Evolutionary conservation across 2,113 vertebrate genomes (phyloP), one percentile per base, ranked within the genome.

Genomic region (Dipodomys merriami): DNA sequence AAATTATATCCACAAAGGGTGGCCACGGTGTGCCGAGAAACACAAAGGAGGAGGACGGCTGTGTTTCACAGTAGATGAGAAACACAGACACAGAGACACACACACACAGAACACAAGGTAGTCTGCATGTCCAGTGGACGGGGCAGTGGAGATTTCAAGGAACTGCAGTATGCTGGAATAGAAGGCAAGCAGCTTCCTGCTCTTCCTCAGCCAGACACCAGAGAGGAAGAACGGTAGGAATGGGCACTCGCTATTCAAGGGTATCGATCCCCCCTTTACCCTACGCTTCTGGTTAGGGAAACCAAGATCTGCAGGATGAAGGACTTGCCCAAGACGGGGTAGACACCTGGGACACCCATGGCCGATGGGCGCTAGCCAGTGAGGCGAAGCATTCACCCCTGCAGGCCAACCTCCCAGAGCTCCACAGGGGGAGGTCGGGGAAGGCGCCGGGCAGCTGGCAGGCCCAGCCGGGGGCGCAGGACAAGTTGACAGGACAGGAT

Each of bases 351-450:
- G 53, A 80, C 29, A 92, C 57, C 6, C 39, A 35, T 0, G 0
- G 60, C 80, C 60, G 71, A 16, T 57, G 5, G 82, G 27, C 22
- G 5, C 49, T 68, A n/a, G 77, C 82, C 88, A 81, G 49, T 49
- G 49, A 73, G 57, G 77, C 62, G 74, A 46, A 64, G 44, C 44
- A 62, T 81, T 76, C n/a, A 10, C 35, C 84, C 57, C 67, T 73
- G 27, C 79, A 91, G 62, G 90, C 79, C 90, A 91, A 19, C 35
- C 85, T 82, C 71, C 33, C 84, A 67, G 67, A 88, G 65, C 18
- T 91, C 10, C 33, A 83, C 33, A 83, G 94, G 84, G 88, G 93
- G 88, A 79, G 7, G 7, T 6, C 30, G 7, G 13, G 53, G 30
- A 53, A 29, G 60, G 11, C 53, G 6, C 27, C 5, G 15, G 65